These are phyloP conservation scores for Cabera pusaria DNA, from an alignment of 2,888 invertebrate genomes.

Conservation along the genomic window DNA sequence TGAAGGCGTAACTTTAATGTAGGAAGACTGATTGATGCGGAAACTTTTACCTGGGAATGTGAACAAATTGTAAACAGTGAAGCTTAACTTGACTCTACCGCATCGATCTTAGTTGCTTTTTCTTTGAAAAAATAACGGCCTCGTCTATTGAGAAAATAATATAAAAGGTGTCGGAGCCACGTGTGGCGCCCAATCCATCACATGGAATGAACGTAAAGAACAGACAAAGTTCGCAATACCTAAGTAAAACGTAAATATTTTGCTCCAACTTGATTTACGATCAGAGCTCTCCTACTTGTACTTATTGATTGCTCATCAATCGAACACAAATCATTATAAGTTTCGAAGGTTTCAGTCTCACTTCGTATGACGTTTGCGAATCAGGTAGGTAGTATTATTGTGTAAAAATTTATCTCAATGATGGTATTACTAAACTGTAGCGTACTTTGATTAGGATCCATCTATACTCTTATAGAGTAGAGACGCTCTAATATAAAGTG, in stretches of 20 bases:
- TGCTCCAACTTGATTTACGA: conserved; percentile 27
- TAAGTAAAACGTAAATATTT: conserved; percentile 19
- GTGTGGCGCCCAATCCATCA: conserved; percentile 35
- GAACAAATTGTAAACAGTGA: conserved; percentile 20
- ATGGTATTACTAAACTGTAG: not conserved
- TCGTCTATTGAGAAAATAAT: conserved; percentile 27
- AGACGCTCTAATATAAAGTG: not conserved
- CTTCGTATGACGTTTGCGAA: conserved; percentile 4
- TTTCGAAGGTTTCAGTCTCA: conserved; percentile 9
- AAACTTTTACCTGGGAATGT: conserved; percentile 32
- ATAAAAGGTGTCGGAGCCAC: conserved; percentile 32
- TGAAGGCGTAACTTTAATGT: conserved; percentile 18
- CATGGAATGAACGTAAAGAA: conserved; percentile 25
- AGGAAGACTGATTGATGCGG: conserved; percentile 33
- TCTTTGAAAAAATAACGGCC: conserved; percentile 24
- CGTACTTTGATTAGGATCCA: conserved; percentile 4
- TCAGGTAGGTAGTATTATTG: conserved; percentile 1
- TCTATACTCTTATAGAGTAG: not conserved
- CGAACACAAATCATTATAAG: conserved; percentile 15
- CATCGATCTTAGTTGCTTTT: conserved; percentile 31
- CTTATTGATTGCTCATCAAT: conserved; percentile 16
- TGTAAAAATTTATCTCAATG: conserved; percentile 2
- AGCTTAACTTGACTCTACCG: conserved; percentile 18
- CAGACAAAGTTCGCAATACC: conserved; percentile 25
- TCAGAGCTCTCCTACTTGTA: conserved; percentile 15